These are phyloP conservation scores for Euborellia annulipes DNA, from an alignment of 1,140 invertebrate genomes.

Conservation along the genomic window DNA sequence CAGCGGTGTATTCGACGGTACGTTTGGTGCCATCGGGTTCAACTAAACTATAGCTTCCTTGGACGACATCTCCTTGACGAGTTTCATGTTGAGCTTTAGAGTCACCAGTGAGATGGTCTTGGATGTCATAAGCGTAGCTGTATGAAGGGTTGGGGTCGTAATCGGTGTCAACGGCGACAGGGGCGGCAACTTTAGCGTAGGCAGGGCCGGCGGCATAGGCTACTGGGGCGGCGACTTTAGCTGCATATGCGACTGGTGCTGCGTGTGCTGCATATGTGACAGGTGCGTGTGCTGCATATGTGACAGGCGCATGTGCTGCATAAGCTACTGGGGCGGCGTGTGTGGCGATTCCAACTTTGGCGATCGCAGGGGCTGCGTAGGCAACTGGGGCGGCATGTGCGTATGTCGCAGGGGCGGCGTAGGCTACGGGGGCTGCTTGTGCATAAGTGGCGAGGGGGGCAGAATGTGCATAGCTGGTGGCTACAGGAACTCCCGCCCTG, in stretches of 20 bases:
- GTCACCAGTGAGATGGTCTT: conserved; percentile 12
- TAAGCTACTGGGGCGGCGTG: not conserved
- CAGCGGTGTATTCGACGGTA: conserved; percentile 15
- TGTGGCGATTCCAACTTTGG: not conserved
- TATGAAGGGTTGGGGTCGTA: conserved; percentile 9
- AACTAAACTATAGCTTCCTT: conserved; percentile 12
- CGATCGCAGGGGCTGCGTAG: not conserved
- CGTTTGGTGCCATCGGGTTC: conserved; percentile 13
- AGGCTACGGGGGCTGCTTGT: conserved; percentile 13
- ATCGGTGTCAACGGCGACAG: conserved; percentile 11
- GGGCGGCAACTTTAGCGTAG: conserved; percentile 4
- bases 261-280: conserved; percentile 18
- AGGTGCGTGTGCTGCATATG: conserved; percentile 16
- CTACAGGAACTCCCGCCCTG: too few species aligned
- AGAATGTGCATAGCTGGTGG: conserved; percentile 11
- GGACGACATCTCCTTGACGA: conserved; percentile 12
- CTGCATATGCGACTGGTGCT: conserved; percentile 20
- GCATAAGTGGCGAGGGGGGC: conserved; percentile 12
- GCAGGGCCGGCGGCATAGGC: conserved; percentile 12
- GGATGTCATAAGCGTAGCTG: conserved; percentile 11
- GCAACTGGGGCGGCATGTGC: conserved; percentile 1
- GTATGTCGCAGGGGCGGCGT: not conserved
- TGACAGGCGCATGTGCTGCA: conserved; percentile 14
- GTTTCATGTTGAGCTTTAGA: conserved; percentile 12
- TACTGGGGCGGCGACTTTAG: conserved; percentile 5